Evolutionary conservation across 2,113 vertebrate species (phyloP).

Genomic region (Oreocharis arfaki): DNA sequence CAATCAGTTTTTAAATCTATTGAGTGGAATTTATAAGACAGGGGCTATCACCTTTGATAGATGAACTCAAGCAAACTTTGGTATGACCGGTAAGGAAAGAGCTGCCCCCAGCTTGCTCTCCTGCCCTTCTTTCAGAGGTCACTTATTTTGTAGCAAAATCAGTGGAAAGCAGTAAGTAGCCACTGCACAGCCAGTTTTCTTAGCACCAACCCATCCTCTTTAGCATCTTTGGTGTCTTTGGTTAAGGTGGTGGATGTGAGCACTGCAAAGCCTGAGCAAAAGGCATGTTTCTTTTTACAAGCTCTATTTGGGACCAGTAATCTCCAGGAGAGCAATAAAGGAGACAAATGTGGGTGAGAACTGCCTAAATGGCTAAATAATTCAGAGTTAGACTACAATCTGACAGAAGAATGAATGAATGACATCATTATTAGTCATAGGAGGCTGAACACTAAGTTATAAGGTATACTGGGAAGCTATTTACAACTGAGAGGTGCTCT

Average conservation of each 20-base stretch:
- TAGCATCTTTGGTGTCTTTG: not conserved
- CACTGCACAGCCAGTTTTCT: not conserved
- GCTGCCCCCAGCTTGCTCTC: not conserved
- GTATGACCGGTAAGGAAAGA: not conserved
- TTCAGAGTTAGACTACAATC: not conserved
- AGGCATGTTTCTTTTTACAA: not conserved
- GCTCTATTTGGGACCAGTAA: not conserved
- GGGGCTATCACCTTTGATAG: not conserved
- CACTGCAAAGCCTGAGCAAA: not conserved
- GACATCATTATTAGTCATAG: not conserved
- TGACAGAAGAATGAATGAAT: not conserved
- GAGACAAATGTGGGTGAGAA: not conserved
- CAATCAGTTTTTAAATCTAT: not conserved
- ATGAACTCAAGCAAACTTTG: constrained; percentile 11
- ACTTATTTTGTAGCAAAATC: not conserved
- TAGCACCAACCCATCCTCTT: not conserved
- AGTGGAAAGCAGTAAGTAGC: not conserved
- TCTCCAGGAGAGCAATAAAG: not conserved
- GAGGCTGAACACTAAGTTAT: not conserved
- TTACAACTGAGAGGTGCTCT: not conserved
- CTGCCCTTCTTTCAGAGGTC: not conserved
- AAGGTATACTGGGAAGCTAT: not conserved
- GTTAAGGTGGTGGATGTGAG: not conserved
- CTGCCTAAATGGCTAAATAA: not conserved
- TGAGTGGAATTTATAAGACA: not conserved